Evolutionary conservation across 2,113 vertebrate genomes (phyloP), one percentile per base, ranked within the genome.

Genomic region (Carlito syrichta): DNA sequence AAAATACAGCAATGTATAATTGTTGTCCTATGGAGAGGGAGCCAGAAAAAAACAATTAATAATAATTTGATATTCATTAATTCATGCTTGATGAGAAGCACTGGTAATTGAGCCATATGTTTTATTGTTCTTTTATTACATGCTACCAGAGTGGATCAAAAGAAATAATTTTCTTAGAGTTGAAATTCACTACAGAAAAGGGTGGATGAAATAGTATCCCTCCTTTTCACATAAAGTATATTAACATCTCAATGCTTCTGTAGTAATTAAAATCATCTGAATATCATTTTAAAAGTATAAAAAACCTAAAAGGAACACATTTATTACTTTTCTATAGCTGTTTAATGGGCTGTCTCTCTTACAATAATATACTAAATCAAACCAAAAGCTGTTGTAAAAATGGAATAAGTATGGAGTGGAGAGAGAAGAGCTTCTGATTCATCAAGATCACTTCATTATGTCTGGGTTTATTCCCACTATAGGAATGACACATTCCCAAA

Each of bases 181-280:
- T 98, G 94, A 77, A 97, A 98, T 97, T 98, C 93, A 94, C 89
- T 86, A 91, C 81, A 97, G 94, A 97, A 98, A 98, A 98, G 96
- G 63, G 90, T 6, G 60, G 82, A 94, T 97, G 78, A 56, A 90
- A 95, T 95, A 93, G 68, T 94, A 95, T 69, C 96, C 85, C 54
- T 94, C 92, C 63, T 98, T 97, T 94, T 96, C 97, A 97, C 91
- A 76, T 94, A 96, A 98, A 98, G 88, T 82, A 40, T 96, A 98
- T 98, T 98, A 98, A 97, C 98, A 99, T 98, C 94, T 98, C 97
- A 98, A 98, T 98, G 96, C 95, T 69, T 95, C 91, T 97, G 78
- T 97, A 97, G 93, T 96, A 98, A 98, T 98, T 98, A 97, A 97
- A 98, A 97, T 97, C 97, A 97, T 96, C 98, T 98, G 98, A 98